phyloP scores from a whole-genome alignment of 2,888 invertebrate species.

The Tenthredo livida region DNA sequence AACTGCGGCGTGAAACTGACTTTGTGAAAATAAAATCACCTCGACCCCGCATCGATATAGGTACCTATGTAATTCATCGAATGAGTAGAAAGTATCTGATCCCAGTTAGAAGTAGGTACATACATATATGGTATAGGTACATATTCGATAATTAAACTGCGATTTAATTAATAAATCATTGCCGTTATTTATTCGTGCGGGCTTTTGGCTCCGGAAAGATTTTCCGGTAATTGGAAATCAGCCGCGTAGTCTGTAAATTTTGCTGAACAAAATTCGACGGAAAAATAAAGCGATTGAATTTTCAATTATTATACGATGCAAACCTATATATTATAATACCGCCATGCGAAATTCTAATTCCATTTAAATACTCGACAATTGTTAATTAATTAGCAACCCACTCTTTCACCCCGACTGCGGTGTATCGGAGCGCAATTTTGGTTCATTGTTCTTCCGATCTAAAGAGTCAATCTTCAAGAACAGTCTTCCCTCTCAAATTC shows the following conservation, averaged over 20 bases:
- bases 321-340: too few species aligned
- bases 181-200: neutral
- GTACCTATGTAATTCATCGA: neutral
- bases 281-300: neutral
- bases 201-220: neutral
- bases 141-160: slow-evolving; percentile 25
- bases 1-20: neutral
- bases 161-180: neutral
- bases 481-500: slow-evolving; percentile 13
- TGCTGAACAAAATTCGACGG: neutral
- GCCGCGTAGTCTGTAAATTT: neutral
- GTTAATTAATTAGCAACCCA: slow-evolving; percentile 28
- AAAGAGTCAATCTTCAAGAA: slow-evolving; percentile 23
- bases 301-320: neutral
- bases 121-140: neutral
- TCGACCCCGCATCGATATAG: neutral
- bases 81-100: neutral
- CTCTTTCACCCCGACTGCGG: neutral
- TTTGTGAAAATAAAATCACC: neutral
- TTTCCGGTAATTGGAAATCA: slow-evolving; percentile 33
- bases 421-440: neutral
- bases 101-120: neutral
- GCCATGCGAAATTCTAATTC: neutral
- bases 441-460: slow-evolving; percentile 15
- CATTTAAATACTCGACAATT: neutral